A percentile compares a stretch with the other conserved stretches of the same genome.
These are phyloP conservation scores for Esperia sulphurella DNA, from an alignment of 2,888 invertebrate species.

Conservation along the genomic window DNA sequence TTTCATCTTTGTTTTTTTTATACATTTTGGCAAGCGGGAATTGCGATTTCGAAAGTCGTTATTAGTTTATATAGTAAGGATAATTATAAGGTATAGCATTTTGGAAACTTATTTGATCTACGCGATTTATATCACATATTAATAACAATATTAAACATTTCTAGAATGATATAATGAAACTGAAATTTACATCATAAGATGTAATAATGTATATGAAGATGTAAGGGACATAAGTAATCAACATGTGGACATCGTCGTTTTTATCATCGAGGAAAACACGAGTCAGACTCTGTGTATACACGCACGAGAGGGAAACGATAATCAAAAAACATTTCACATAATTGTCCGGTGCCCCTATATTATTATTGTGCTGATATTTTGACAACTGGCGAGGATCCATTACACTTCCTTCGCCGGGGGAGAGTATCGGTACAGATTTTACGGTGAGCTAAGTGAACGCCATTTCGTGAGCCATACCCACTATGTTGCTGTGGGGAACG, in stretches of 20 bases:
- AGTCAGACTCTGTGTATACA: not conserved
- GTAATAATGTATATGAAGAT: too few species aligned
- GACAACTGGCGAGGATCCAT: conserved; percentile 38
- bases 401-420: conserved; percentile 27
- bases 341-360: conserved; percentile 29
- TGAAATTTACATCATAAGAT: too few species aligned
- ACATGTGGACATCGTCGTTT: not conserved
- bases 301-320: conserved; percentile 13
- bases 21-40: too few species aligned
- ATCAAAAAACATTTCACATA: conserved; percentile 28
- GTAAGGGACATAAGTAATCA: too few species aligned
- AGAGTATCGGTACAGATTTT: conserved; percentile 37
- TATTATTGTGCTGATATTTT: conserved; percentile 35
- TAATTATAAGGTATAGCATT: too few species aligned
- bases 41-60: too few species aligned
- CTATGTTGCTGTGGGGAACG: conserved; percentile 11
- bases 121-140: too few species aligned
- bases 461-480: conserved; percentile 36
- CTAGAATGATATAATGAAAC: too few species aligned
- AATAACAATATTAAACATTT: too few species aligned
- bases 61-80: too few species aligned
- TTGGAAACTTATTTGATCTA: too few species aligned
- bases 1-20: too few species aligned
- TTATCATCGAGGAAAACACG: not conserved
- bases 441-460: conserved; percentile 46